Conservation (phyloP, 2,113 vertebrate genomes). For the Strix uralensis region DNA sequence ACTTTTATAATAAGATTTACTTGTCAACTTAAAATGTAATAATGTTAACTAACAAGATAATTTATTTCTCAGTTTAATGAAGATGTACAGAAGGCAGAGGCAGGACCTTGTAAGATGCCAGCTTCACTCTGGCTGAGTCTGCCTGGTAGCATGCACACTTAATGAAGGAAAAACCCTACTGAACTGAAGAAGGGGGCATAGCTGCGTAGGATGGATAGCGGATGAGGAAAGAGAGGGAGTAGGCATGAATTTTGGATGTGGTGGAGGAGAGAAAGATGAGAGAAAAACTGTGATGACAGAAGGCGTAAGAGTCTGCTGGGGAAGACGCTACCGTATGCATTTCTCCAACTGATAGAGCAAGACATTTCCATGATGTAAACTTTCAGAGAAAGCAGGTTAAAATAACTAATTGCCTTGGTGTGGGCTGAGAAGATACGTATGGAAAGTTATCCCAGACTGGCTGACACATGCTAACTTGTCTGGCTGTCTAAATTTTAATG, state of each 20-base stretch:
- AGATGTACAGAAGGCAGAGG: conserved; percentile 40
- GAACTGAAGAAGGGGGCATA: background rate
- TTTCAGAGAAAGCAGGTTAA: conserved; percentile 44
- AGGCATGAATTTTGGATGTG: conserved; percentile 9
- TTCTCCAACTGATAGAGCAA: conserved; percentile 11
- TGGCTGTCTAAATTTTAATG: conserved; percentile 4
- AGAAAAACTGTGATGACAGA: conserved; percentile 46
- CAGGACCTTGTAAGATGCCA: conserved; percentile 33
- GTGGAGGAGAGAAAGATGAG: background rate
- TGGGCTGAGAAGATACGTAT: background rate
- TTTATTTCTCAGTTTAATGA: conserved; percentile 52
- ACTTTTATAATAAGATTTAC: conserved; percentile 69
- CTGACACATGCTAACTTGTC: conserved; percentile 30
- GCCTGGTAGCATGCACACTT: background rate
- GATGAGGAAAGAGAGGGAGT: background rate
- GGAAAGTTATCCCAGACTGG: conserved; percentile 20
- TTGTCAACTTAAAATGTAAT: conserved; percentile 66
- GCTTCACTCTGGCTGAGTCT: conserved; percentile 9
- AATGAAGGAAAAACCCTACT: background rate
- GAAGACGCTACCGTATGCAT: background rate
- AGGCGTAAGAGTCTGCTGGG: conserved; percentile 14
- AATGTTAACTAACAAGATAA: conserved; percentile 59
- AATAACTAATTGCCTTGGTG: conserved; percentile 49
- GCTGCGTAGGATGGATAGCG: background rate
- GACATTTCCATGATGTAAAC: conserved; percentile 45